phyloP scores from a whole-genome alignment of 2,888 invertebrate genomes.

The Brenthis hecate region DNA sequence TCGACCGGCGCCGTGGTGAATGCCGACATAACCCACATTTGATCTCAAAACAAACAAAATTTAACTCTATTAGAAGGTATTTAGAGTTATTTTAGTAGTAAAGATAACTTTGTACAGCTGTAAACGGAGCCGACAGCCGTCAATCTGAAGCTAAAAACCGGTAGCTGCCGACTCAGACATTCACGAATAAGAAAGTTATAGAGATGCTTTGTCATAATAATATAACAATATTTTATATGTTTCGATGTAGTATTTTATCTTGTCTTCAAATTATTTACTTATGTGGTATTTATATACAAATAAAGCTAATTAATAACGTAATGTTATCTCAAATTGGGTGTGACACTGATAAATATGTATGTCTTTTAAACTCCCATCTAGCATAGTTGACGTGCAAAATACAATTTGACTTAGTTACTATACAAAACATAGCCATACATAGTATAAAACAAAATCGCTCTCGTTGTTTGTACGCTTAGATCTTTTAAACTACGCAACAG shows the following conservation, averaged over 20 bases:
- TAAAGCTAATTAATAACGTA: no score
- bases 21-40: conserved; percentile 51
- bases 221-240: background rate
- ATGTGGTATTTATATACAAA: no score
- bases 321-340: no score
- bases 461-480: no score
- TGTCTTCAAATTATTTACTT: conserved; percentile 2
- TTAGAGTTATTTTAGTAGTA: conserved; percentile 41
- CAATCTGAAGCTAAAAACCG: conserved; percentile 81
- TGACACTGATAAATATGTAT: no score
- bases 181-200: conserved; percentile 72
- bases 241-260: conserved; percentile 27
- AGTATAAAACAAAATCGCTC: no score
- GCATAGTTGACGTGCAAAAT: no score
- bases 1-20: conserved; percentile 76
- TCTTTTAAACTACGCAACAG: no score
- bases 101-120: conserved; percentile 53
- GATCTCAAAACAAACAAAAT: conserved; percentile 41
- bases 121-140: conserved; percentile 80
- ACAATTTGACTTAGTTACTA: no score
- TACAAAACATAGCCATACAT: no score
- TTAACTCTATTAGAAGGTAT: conserved; percentile 43
- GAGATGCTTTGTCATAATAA: conserved; percentile 50
- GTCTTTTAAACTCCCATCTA: no score
- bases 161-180: conserved; percentile 76